Evolutionary conservation across 2,113 vertebrate genomes (phyloP).

Genomic region (Tylochromis polylepis): DNA sequence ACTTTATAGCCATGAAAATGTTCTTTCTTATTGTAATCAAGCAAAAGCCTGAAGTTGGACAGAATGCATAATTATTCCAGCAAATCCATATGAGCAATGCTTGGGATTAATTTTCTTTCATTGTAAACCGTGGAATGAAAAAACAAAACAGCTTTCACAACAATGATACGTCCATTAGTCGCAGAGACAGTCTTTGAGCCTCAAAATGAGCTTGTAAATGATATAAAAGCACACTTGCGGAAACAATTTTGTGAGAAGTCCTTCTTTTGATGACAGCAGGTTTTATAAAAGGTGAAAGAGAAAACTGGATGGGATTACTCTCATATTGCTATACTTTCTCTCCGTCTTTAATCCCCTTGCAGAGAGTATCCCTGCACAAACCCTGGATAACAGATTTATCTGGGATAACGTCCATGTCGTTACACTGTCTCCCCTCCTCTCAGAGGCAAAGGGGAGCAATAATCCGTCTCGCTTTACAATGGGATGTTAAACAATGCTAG

Average conservation of each 20-base stretch:
- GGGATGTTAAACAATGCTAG: constrained; percentile 58
- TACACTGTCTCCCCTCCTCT: constrained; percentile 38
- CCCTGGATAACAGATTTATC: constrained; percentile 68
- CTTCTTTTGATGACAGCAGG: neutral
- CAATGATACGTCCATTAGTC: neutral
- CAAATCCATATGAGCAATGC: neutral
- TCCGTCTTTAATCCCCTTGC: constrained; percentile 54
- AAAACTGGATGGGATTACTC: constrained; percentile 47
- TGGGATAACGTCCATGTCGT: constrained; percentile 55
- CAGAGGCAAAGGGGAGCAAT: constrained; percentile 33
- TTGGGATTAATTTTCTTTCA: neutral
- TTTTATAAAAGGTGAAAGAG: constrained; percentile 39
- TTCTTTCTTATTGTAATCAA: neutral
- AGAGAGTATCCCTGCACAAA: constrained; percentile 52
- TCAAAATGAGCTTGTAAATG: neutral
- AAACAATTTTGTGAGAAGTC: neutral
- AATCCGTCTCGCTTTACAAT: constrained; percentile 54
- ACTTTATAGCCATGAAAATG: neutral
- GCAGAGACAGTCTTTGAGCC: neutral
- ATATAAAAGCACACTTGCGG: neutral
- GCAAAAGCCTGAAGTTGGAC: neutral
- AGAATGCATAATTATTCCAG: neutral
- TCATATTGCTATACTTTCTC: constrained; percentile 42
- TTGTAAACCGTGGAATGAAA: neutral
- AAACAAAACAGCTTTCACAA: neutral